Evolutionary conservation across 1,140 invertebrate species (phyloP).

Genomic region (Drosophila subobscura): DNA sequence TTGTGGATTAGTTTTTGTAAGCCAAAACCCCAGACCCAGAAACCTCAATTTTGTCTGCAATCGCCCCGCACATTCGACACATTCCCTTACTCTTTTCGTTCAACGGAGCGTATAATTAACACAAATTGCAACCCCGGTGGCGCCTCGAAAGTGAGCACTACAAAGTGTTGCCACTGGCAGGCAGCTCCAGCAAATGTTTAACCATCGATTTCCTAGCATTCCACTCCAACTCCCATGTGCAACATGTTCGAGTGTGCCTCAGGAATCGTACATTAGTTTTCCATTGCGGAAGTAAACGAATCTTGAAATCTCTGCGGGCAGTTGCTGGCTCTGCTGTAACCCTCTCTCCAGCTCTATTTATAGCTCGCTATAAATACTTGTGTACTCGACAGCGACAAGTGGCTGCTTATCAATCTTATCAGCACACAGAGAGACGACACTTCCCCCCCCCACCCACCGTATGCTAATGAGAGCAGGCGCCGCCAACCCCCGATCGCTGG

Average conservation of each 20-base stretch:
- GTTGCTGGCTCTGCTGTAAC: too few species aligned
- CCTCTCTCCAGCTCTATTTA: conserved; percentile 24
- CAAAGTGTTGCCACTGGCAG: background rate
- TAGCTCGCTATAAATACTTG: conserved; percentile 28
- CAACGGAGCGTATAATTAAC: conserved; percentile 74
- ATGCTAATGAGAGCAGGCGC: conserved; percentile 14
- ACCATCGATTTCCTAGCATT: conserved; percentile 37
- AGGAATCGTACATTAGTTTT: too few species aligned
- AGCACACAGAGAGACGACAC: background rate
- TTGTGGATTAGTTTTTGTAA: conserved; percentile 36
- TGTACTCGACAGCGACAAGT: too few species aligned
- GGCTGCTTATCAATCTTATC: conserved; percentile 34
- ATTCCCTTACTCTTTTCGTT: conserved; percentile 46
- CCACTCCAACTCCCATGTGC: background rate
- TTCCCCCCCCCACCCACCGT: conserved; percentile 34
- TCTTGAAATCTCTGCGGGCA: background rate
- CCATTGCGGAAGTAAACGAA: too few species aligned
- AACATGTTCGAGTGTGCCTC: too few species aligned
- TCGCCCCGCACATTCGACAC: conserved; percentile 20
- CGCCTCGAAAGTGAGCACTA: conserved; percentile 12
- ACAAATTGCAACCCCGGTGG: conserved; percentile 48
- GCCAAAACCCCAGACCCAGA: conserved; percentile 14
- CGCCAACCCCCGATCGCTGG: background rate
- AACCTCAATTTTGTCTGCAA: conserved; percentile 51
- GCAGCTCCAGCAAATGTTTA: conserved; percentile 8